Base-by-base conservation (phyloP, 2,888 invertebrate genomes). In the Flabesymbios commensalis region DNA sequence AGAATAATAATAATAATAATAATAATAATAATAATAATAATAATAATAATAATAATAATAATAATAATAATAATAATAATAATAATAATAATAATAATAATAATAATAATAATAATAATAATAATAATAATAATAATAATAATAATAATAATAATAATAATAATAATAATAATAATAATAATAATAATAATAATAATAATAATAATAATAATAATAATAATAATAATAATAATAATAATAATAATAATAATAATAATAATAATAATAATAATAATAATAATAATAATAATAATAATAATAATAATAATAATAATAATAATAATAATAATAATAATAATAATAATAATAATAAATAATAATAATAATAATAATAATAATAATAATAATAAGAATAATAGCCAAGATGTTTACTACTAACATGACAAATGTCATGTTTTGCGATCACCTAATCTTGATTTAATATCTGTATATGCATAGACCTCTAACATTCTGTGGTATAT, bases 131-230 rank as follows among this genome's bases (percentile, higher is more conserved):
- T 43, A 43, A 3, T 43, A 43, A 31, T 52, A 19, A 52, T 52
- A 32, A 52, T 32, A 19, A 41, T 41, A 22, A 41, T 54, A n/a
- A 54, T 41, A 22, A 42, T 54, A n/a, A 41, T 41, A 36, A 53
- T 53, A 10, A 39, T 39, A 14, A 53, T 53, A 45, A 5, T 45
- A 45, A 5, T 45, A 45, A 5, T 45, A 45, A 5, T 45, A 45
- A 5, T 45, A 45, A 5, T 45, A 45, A 5, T 45, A 45, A 5
- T 45, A 45, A 5, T 45, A 45, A 5, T 45, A 45, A 5, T 45
- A 45, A 5, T 45, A 45, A 5, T 45, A 45, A 5, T 45, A 45
- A 5, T 45, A 45, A 5, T 45, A 45, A 10, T 45, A 45, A 10
- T 45, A 45, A 10, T 17, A 45, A 10, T 45, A 45, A 10, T 45